Evolutionary conservation across 2,797 vertebrate genomes (phyloP).

Genomic region (Chromobotia macracanthus): DNA sequence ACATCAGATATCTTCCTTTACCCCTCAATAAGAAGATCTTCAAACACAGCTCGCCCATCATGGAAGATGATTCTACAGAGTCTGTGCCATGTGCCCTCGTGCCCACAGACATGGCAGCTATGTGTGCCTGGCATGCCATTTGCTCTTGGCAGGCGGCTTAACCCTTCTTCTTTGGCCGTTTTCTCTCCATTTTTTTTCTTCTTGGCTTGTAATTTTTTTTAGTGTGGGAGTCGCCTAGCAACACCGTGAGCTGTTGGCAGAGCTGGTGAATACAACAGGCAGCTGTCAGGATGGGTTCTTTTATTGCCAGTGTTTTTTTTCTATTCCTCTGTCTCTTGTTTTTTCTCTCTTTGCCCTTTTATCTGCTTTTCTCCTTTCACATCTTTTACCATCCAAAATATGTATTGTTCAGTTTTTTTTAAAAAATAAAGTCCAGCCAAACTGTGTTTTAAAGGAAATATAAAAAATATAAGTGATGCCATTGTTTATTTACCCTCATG

Average conservation of each 20-base stretch:
- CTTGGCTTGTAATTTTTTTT: constrained; percentile 75
- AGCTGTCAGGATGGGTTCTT: constrained; percentile 78
- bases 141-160: constrained; percentile 41
- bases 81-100: constrained; percentile 28
- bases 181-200: constrained; percentile 50
- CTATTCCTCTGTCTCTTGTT: constrained; percentile 46
- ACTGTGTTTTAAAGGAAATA: no score
- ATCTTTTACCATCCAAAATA: constrained; percentile 58
- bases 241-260: constrained; percentile 79
- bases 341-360: no score
- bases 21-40: constrained; percentile 38
- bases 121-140: constrained; percentile 44
- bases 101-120: constrained; percentile 41
- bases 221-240: constrained; percentile 82
- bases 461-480: not conserved
- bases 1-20: constrained; percentile 44
- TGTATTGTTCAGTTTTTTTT: constrained; percentile 43
- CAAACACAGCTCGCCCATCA: constrained; percentile 63
- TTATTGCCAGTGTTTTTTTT: constrained; percentile 61
- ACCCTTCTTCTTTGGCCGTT: constrained; percentile 30
- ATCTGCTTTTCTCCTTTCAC: constrained; percentile 48
- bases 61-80: constrained; percentile 56
- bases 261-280: constrained; percentile 72
- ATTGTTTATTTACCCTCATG: not conserved
- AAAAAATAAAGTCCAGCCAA: not conserved